Evolutionary conservation across 2,113 vertebrate species (phyloP).

Genomic region (Myocastor coypus): DNA sequence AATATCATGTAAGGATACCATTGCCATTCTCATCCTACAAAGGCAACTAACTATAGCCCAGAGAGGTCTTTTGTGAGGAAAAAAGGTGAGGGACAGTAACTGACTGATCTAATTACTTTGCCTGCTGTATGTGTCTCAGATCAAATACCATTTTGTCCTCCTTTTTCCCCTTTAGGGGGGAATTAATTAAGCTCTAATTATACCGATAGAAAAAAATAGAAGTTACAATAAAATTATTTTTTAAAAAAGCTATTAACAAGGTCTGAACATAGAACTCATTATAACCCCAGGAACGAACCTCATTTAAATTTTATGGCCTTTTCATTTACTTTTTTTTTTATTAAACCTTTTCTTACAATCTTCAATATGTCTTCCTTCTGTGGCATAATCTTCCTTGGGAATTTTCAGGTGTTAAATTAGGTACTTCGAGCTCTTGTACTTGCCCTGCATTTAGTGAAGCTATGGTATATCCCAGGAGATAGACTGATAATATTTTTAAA

Average conservation of each 20-base stretch:
- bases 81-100: conserved; percentile 44
- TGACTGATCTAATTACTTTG: conserved; percentile 69
- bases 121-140: conserved; percentile 59
- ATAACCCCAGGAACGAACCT: conserved; percentile 76
- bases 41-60: not conserved
- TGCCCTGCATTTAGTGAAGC: not conserved
- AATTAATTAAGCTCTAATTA: conserved; percentile 77
- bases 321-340: conserved; percentile 81
- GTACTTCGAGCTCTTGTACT: conserved; percentile 11
- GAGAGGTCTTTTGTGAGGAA: not conserved
- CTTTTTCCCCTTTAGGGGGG: conserved; percentile 73
- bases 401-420: conserved; percentile 68
- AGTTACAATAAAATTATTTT: conserved; percentile 80
- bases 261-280: conserved; percentile 74
- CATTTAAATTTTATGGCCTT: conserved; percentile 81
- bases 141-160: conserved; percentile 76
- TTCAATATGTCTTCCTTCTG: conserved; percentile 72
- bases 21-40: not conserved
- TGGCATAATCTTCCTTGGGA: conserved; percentile 59
- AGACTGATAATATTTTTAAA: conserved; percentile 14
- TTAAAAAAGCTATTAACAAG: conserved; percentile 65
- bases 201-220: conserved; percentile 68
- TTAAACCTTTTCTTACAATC: conserved; percentile 80
- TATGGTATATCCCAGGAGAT: not conserved
- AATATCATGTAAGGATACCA: not conserved